These are phyloP conservation scores for Yoshiicerus persimilis DNA, from an alignment of 1,140 invertebrate species.

Conservation along the genomic window DNA sequence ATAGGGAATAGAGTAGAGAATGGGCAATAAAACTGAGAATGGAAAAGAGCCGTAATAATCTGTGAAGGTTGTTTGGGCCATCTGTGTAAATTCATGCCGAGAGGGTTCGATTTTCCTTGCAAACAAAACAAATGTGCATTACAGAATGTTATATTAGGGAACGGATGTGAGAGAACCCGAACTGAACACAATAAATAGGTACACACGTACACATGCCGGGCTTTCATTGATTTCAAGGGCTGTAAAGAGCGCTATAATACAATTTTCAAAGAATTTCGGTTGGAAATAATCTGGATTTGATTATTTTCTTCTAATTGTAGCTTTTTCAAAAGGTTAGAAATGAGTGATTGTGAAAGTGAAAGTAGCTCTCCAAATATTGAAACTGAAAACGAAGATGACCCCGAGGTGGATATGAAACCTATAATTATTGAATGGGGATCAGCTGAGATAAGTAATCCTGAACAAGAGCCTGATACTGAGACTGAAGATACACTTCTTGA, in stretches of 20 bases:
- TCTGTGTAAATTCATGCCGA: not conserved
- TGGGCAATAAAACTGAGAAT: not conserved
- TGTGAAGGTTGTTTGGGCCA: conserved; percentile 4
- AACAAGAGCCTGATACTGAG: conserved; percentile 27
- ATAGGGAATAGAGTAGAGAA: not conserved
- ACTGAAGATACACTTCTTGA: conserved; percentile 32
- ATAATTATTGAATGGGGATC: conserved; percentile 33
- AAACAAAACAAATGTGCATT: not conserved
- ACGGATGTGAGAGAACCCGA: not conserved
- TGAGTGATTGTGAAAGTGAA: conserved; percentile 40
- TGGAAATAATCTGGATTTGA: not conserved
- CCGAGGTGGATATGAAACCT: conserved; percentile 28
- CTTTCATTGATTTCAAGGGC: conserved; percentile 30
- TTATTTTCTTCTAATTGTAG: not conserved
- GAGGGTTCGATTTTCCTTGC: not conserved
- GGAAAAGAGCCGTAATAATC: not conserved
- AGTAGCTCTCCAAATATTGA: not conserved
- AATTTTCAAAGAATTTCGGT: not conserved
- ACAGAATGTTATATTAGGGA: not conserved
- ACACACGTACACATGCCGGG: not conserved
- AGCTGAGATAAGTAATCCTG: not conserved
- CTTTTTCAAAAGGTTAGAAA: not conserved
- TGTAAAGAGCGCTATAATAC: conserved; percentile 14
- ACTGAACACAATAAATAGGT: not conserved
- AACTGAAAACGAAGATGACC: conserved; percentile 17